Percentiles rank a stretch among this genome's conserved stretches.
These are phyloP conservation scores for Luscinia megarhynchos DNA, from an alignment of 2,797 vertebrate species.

Conservation along the genomic window DNA sequence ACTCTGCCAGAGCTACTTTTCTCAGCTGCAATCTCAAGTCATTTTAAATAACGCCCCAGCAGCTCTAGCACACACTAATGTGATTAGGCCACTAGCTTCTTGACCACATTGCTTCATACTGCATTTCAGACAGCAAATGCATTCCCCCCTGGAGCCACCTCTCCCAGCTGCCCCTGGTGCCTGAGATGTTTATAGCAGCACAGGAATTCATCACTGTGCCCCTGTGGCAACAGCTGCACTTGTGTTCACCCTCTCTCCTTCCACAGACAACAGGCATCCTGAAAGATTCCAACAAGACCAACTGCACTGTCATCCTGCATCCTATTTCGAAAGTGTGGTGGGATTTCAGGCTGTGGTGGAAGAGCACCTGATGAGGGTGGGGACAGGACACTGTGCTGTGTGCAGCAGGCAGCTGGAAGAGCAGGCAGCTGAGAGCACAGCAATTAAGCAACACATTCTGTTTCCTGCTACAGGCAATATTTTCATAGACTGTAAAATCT, in stretches of 20 bases:
- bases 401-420: background rate
- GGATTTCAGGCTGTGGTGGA: rapidly evolving
- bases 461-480: background rate
- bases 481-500: background rate
- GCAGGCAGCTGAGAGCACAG: rapidly evolving
- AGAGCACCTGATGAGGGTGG: rapidly evolving
- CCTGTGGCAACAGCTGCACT: slow-evolving; percentile 38
- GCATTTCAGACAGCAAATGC: slow-evolving; percentile 50
- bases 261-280: background rate
- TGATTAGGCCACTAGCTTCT: slow-evolving; percentile 62
- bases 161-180: background rate
- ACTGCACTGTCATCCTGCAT: background rate
- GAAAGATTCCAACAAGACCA: background rate
- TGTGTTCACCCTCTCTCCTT: background rate
- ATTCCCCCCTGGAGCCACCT: slow-evolving; percentile 31
- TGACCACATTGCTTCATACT: slow-evolving; percentile 61
- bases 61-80: slow-evolving; percentile 54
- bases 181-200: background rate
- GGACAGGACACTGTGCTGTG: background rate
- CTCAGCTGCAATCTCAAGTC: slow-evolving; percentile 48
- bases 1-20: slow-evolving; percentile 37
- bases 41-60: slow-evolving; percentile 45
- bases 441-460: background rate
- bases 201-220: slow-evolving; percentile 28
- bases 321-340: background rate